Evolutionary conservation across 2,113 vertebrate genomes (phyloP), one percentile per base, ranked within the genome.

Genomic region (Australoheros scitulus): DNA sequence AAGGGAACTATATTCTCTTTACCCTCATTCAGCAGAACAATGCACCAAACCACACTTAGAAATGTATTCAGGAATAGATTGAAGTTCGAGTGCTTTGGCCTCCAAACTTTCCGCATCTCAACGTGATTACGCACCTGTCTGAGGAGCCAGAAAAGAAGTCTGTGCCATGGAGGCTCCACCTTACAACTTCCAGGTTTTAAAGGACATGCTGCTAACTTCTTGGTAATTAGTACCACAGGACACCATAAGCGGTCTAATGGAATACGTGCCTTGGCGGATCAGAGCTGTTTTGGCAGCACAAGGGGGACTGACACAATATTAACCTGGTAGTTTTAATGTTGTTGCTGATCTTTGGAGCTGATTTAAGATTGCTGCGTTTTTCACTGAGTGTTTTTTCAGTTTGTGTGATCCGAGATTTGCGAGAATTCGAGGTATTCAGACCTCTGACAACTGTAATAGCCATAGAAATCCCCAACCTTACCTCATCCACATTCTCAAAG

Each of bases 401-500:
- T 58, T 5, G 1, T 7, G 60, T 43, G 24, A n/a, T 10, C 20
- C 4, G 7, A 11, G 10, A 24, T 43, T 65, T 14, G 36, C 13
- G 36, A 41, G 6, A 47, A n/a, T 32, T 68, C 0, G 18, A 29
- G 24, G 17, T 22, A 36, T 36, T 4, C 1, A 32, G 17, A 14
- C 24, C 26, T 77, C 10, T 24, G n/a, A 29, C 60, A 36, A 38
- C 0, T 15, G n/a, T 3, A n/a, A 64, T 5, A 65, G 32, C 5
- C 0, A n/a, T 24, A 38, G 24, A 77, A n/a, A 50, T 18, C 5
- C 15, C 11, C 4, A n/a, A 14, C 7, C 95, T 89, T 93, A 99
- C 98, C 98, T 99, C 98, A 57, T 99, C 98, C 72, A 99, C 98
- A 14, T 99, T 99, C 95, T 99, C 98, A 63, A 99, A 99, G 95